Percentiles rank a stretch among this genome's conserved stretches.
These are phyloP conservation scores for Geotrypetes seraphini DNA, from an alignment of 2,797 vertebrate genomes.

Conservation along the genomic window DNA sequence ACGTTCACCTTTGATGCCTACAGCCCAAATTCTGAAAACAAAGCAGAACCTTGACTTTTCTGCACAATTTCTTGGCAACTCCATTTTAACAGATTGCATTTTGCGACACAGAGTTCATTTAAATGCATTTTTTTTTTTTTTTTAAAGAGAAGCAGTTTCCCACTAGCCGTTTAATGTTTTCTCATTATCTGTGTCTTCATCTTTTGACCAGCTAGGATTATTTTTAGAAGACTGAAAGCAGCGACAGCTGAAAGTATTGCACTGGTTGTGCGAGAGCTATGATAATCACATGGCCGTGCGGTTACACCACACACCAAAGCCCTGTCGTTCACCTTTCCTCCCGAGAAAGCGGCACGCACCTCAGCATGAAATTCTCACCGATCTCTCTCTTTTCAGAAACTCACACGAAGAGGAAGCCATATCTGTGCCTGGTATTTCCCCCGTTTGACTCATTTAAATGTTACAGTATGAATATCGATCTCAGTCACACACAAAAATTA, in stretches of 20 bases:
- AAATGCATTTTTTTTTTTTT: too few relatives aligned
- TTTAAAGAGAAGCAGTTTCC: neutral
- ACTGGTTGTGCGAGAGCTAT: neutral
- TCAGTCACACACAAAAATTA: too few relatives aligned
- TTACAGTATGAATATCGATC: neutral
- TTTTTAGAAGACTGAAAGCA: slow-evolving; percentile 2
- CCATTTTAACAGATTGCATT: too few relatives aligned
- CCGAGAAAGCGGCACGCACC: neutral
- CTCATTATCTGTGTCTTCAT: neutral
- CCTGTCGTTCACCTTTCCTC: slow-evolving; percentile 11
- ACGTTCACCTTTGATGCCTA: too few relatives aligned
- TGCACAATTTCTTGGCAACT: too few relatives aligned
- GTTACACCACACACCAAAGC: slow-evolving; percentile 15
- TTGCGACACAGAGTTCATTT: too few relatives aligned
- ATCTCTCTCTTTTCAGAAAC: neutral
- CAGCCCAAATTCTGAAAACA: too few relatives aligned
- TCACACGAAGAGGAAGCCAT: neutral
- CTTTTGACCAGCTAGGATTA: neutral
- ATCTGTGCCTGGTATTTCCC: neutral
- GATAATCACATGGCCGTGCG: slow-evolving; percentile 10
- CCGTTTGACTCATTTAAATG: neutral
- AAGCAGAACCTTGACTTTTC: too few relatives aligned
- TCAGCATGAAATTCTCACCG: neutral
- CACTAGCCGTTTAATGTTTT: neutral
- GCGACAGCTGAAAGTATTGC: slow-evolving; percentile 1